Evolutionary conservation across 2,888 invertebrate genomes (phyloP).

Genomic region (Lycia hirtaria): DNA sequence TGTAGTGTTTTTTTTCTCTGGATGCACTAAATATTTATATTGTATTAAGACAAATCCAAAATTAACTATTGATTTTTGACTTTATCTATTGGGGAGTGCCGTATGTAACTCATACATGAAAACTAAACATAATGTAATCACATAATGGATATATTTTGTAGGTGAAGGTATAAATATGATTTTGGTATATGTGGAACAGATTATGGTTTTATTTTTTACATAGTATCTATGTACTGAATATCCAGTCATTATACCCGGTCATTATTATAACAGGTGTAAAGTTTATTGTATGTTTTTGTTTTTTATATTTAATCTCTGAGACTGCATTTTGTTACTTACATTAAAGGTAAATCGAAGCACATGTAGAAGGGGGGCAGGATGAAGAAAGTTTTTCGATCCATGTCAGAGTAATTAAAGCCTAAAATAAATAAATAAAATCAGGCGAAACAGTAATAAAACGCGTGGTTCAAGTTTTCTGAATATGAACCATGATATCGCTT

Average conservation of each 20-base stretch:
- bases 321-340: conserved; percentile 19
- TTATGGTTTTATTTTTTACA: not conserved
- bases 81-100: not conserved
- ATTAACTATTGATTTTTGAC: not conserved
- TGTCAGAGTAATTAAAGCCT: no score
- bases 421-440: no score
- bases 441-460: not conserved
- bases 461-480: no score
- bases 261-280: conserved; percentile 7
- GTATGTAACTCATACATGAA: conserved; percentile 17
- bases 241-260: conserved; percentile 3
- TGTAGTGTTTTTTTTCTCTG: no score
- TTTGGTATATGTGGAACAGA: conserved; percentile 4
- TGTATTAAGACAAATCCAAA: not conserved
- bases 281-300: conserved; percentile 13
- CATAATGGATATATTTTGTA: conserved; percentile 15
- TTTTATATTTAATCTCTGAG: conserved; percentile 6
- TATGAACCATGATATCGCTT: no score
- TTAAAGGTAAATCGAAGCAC: not conserved
- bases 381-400: no score
- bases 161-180: conserved; percentile 29
- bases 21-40: no score
- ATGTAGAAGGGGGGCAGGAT: no score
- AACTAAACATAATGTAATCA: conserved; percentile 16
- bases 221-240: conserved; percentile 7